phyloP scores from a whole-genome alignment of 2,888 invertebrate genomes.

The Chouioia cunea region DNA sequence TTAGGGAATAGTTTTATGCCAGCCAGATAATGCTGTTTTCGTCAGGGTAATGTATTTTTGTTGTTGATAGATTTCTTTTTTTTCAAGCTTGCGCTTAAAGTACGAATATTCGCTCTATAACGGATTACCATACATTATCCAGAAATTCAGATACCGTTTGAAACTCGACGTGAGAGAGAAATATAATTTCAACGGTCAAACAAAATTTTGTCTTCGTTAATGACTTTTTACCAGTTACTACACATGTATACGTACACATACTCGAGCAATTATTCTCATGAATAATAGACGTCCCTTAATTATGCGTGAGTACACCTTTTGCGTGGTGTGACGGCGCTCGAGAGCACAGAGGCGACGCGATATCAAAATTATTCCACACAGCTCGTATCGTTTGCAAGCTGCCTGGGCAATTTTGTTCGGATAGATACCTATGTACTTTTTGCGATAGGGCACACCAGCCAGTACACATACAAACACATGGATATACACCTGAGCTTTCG shows the following conservation, averaged over 20 bases:
- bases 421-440: not conserved
- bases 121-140: too few relatives aligned
- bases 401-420: not conserved
- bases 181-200: too few relatives aligned
- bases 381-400: not conserved
- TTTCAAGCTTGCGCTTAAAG: too few relatives aligned
- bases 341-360: not conserved
- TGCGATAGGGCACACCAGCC: not conserved
- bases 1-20: conserved; percentile 34
- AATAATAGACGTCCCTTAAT: conserved; percentile 35
- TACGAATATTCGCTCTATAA: too few relatives aligned
- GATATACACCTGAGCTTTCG: too few relatives aligned
- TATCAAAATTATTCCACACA: conserved; percentile 32
- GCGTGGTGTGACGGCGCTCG: not conserved
- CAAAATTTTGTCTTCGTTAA: not conserved
- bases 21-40: conserved; percentile 20
- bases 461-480: not conserved
- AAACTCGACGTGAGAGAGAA: too few relatives aligned
- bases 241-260: not conserved
- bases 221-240: conserved; percentile 18
- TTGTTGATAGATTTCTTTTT: not conserved
- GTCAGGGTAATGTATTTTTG: conserved; percentile 27
- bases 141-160: too few relatives aligned
- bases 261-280: conserved; percentile 28
- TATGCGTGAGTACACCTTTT: conserved; percentile 13